Percentiles rank a stretch among this genome's conserved stretches.
These are phyloP conservation scores for Hyperoplus immaculatus DNA, from an alignment of 2,797 vertebrate genomes.

Conservation along the genomic window DNA sequence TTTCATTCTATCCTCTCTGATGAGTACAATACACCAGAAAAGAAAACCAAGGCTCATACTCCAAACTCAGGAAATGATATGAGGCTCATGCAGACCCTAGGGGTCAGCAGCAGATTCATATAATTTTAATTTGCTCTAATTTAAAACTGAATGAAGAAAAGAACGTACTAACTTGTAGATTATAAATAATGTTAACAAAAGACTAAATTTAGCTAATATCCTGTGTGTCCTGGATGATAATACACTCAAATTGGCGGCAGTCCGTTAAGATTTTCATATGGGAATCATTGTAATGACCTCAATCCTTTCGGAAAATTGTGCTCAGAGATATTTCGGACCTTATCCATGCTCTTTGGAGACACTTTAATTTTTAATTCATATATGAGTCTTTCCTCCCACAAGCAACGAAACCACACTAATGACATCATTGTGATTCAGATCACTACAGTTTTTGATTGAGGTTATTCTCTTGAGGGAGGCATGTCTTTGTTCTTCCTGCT, in stretches of 20 bases:
- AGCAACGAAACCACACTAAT: constrained; percentile 15
- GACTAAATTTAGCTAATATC: constrained; percentile 4
- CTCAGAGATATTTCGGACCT: background rate
- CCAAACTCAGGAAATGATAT: constrained; percentile 2
- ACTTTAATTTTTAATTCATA: constrained; percentile 15
- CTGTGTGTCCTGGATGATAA: background rate
- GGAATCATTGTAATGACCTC: background rate
- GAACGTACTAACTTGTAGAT: too few relatives aligned
- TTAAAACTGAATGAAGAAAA: background rate
- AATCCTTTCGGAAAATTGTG: background rate
- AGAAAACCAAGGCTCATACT: background rate
- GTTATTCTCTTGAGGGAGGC: constrained; percentile 19
- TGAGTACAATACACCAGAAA: background rate
- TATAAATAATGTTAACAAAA: background rate
- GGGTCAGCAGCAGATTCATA: background rate
- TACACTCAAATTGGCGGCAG: background rate
- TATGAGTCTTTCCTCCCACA: background rate
- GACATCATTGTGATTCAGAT: constrained; percentile 26
- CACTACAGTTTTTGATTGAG: background rate
- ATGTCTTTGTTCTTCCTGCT: constrained; percentile 10
- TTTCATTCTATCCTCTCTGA: background rate
- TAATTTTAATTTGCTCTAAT: background rate
- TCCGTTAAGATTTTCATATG: background rate
- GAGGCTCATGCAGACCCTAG: background rate
- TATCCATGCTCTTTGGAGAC: background rate